Conservation (phyloP, 2,797 vertebrate species). For the Poeciliopsis turneri region DNA sequence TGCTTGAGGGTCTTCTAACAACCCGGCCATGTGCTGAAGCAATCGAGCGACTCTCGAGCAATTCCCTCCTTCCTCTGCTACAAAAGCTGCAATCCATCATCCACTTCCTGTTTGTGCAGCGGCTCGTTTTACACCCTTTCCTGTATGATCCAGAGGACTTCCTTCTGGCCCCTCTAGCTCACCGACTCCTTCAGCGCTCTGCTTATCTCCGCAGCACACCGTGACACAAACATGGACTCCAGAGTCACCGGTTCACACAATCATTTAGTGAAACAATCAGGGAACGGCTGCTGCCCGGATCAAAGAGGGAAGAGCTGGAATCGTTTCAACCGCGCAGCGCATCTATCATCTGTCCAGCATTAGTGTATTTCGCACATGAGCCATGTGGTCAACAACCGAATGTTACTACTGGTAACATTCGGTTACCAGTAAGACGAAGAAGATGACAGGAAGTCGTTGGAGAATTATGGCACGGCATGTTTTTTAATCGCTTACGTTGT, state of each 20-base stretch:
- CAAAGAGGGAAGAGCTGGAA: neutral
- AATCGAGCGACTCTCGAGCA: conserved; percentile 51
- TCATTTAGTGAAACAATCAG: conserved; percentile 25
- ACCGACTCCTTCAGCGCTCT: conserved; percentile 52
- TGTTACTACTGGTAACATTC: too few relatives aligned
- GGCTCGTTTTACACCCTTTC: conserved; percentile 70
- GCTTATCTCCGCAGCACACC: conserved; percentile 67
- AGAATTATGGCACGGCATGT: too few relatives aligned
- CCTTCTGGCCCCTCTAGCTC: conserved; percentile 47
- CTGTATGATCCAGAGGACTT: conserved; percentile 67
- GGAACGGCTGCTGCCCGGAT: neutral
- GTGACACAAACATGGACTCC: conserved; percentile 47
- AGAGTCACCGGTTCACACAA: conserved; percentile 27
- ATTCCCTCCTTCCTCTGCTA: conserved; percentile 48
- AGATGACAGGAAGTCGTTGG: too few relatives aligned
- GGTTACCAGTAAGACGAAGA: too few relatives aligned
- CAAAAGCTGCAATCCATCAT: conserved; percentile 68
- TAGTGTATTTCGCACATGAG: too few relatives aligned
- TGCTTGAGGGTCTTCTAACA: conserved; percentile 49
- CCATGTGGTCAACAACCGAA: too few relatives aligned
- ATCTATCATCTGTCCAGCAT: too few relatives aligned
- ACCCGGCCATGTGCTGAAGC: conserved; percentile 41
- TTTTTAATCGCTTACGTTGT: too few relatives aligned
- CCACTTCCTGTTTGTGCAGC: conserved; percentile 71
- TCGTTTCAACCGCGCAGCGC: too few relatives aligned